Evolutionary conservation across 2,797 vertebrate species (phyloP).

Genomic region (Peromyscus eremicus): DNA sequence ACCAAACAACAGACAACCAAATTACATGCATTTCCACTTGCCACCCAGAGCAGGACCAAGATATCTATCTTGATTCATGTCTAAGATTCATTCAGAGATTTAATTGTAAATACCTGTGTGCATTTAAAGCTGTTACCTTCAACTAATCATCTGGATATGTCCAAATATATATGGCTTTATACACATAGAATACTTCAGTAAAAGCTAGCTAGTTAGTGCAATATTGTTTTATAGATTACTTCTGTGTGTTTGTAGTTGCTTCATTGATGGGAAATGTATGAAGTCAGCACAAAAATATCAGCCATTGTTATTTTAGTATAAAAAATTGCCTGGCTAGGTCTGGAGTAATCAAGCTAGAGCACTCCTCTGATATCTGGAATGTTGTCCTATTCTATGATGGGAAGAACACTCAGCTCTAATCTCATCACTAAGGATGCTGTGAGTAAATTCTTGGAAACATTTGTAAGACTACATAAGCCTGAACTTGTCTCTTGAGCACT

Average conservation of each 20-base stretch:
- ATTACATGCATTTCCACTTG: background rate
- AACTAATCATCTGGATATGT: background rate
- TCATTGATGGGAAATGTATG: background rate
- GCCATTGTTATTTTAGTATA: background rate
- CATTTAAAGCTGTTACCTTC: background rate
- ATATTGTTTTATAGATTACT: background rate
- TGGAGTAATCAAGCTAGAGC: background rate
- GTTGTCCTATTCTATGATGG: background rate
- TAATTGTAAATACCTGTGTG: background rate
- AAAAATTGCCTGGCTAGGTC: background rate
- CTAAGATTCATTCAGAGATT: background rate
- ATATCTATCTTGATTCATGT: background rate
- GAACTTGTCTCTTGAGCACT: slow-evolving; percentile 56
- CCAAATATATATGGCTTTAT: background rate
- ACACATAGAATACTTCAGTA: background rate
- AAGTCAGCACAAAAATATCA: slow-evolving; percentile 5
- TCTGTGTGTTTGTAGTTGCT: background rate
- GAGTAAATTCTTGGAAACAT: slow-evolving; percentile 35
- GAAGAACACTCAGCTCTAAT: background rate
- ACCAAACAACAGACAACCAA: background rate
- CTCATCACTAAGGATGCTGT: slow-evolving; percentile 19
- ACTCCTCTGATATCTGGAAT: background rate
- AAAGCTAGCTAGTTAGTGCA: background rate
- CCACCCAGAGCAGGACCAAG: background rate
- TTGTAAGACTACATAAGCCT: slow-evolving; percentile 41